phyloP scores from a whole-genome alignment of 2,888 invertebrate species.

The Tridacna crocea region DNA sequence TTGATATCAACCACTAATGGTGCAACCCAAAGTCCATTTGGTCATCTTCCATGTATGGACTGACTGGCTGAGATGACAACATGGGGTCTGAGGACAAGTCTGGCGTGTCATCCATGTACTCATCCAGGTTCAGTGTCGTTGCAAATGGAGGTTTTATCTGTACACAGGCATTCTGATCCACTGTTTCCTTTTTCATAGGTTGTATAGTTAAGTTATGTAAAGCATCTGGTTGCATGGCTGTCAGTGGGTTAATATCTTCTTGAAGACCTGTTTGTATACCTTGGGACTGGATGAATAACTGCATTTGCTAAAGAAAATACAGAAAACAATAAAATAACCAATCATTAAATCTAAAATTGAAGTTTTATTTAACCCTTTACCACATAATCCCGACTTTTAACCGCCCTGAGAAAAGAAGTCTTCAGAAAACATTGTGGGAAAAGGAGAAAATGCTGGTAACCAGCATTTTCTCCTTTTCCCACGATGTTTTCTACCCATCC shows the following conservation, averaged over 20 bases:
- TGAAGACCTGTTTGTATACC: conserved; percentile 67
- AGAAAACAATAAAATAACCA: background rate
- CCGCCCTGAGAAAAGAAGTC: no score
- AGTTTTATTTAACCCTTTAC: no score
- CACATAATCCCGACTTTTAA: no score
- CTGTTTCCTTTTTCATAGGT: conserved; percentile 40
- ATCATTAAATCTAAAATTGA: no score
- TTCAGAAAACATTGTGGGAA: background rate
- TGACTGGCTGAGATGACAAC: conserved; percentile 76
- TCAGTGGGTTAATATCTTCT: conserved; percentile 62
- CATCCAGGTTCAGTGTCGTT: conserved; percentile 59
- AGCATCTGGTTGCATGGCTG: conserved; percentile 55
- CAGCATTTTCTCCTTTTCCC: background rate
- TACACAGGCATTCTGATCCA: conserved; percentile 18
- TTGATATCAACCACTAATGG: background rate
- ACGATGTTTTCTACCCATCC: background rate
- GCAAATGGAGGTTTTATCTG: conserved; percentile 7
- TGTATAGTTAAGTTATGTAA: conserved; percentile 15
- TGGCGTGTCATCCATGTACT: conserved; percentile 74
- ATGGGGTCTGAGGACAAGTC: conserved; percentile 78
- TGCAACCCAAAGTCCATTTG: conserved; percentile 48
- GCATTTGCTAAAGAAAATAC: conserved; percentile 75
- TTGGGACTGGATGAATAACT: conserved; percentile 74
- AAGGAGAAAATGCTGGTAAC: background rate
- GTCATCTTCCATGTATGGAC: conserved; percentile 71